Conservation (phyloP, 2,797 vertebrate species). For the Etheostoma perlongum region DNA sequence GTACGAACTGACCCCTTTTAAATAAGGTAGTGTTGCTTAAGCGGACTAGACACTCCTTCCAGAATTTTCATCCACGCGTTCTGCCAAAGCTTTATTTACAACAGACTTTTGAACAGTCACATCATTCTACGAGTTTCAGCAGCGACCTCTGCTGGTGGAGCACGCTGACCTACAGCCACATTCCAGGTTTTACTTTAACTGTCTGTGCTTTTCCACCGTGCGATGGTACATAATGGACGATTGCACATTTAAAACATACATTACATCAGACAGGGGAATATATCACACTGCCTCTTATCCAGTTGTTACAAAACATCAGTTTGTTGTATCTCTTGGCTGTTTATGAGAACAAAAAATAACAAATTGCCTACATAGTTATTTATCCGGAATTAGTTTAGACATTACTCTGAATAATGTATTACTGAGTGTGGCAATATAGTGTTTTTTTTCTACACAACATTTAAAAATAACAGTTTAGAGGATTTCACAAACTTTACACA, state of each 20-base stretch:
- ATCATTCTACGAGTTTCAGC: fast-evolving
- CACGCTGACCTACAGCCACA: not conserved
- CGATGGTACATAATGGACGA: not conserved
- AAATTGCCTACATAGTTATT: not conserved
- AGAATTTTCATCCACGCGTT: conserved; percentile 64
- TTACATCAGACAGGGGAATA: conserved; percentile 31
- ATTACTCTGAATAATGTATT: not conserved
- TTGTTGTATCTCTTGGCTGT: not conserved
- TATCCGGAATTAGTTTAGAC: not conserved
- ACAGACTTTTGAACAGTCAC: conserved; percentile 16
- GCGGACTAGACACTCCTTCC: conserved; percentile 27
- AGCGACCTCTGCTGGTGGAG: conserved; percentile 50
- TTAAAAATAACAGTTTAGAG: not conserved
- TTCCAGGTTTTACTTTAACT: not conserved
- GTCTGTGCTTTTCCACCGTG: not conserved
- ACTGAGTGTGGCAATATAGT: not conserved
- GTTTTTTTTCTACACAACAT: not conserved
- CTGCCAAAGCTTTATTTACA: conserved; percentile 78
- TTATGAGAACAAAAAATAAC: not conserved
- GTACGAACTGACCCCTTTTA: not conserved
- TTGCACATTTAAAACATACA: conserved; percentile 11
- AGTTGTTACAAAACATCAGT: not conserved
- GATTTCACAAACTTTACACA: not conserved
- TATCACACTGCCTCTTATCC: not conserved
- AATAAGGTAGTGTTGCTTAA: not conserved